These are phyloP conservation scores for Aspidoscelis tigris DNA, from an alignment of 2,113 vertebrate genomes.

Conservation along the genomic window DNA sequence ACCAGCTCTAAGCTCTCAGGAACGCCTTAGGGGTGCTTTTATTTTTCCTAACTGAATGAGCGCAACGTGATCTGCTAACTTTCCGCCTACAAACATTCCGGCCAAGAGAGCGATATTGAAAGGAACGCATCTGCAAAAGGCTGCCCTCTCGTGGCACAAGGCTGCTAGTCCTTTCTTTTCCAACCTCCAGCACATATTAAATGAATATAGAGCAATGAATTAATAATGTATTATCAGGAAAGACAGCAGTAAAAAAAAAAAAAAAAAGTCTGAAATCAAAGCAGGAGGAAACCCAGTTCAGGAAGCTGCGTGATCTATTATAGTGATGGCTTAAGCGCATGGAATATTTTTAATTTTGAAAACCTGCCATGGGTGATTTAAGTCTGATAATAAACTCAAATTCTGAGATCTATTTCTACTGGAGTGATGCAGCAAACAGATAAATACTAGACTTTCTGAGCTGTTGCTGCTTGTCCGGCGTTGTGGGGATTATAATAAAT, in stretches of 20 bases:
- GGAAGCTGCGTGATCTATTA: neutral
- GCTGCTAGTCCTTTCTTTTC: neutral
- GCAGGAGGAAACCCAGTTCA: neutral
- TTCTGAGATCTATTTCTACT: conserved; percentile 40
- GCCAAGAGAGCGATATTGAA: neutral
- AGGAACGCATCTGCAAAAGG: neutral
- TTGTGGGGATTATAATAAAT: neutral
- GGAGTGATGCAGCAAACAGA: conserved; percentile 32
- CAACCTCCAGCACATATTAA: rapidly evolving
- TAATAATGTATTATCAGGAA: neutral
- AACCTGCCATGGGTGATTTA: conserved; percentile 49
- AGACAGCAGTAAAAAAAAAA: conserved; percentile 6
- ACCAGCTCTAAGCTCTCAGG: too few species aligned
- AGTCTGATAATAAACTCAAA: conserved; percentile 52
- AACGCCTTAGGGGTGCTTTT: too few species aligned
- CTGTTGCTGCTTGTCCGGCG: conserved; percentile 41
- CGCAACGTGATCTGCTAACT: neutral
- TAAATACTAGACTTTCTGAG: conserved; percentile 11
- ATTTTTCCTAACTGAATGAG: too few species aligned
- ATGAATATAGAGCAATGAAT: neutral
- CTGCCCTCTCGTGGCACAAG: neutral
- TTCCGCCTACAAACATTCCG: neutral
- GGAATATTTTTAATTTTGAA: conserved; percentile 52
- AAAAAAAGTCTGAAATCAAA: neutral
- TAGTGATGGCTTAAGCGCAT: conserved; percentile 34